phyloP scores from a whole-genome alignment of 2,888 invertebrate species.

The Volucella inanis region DNA sequence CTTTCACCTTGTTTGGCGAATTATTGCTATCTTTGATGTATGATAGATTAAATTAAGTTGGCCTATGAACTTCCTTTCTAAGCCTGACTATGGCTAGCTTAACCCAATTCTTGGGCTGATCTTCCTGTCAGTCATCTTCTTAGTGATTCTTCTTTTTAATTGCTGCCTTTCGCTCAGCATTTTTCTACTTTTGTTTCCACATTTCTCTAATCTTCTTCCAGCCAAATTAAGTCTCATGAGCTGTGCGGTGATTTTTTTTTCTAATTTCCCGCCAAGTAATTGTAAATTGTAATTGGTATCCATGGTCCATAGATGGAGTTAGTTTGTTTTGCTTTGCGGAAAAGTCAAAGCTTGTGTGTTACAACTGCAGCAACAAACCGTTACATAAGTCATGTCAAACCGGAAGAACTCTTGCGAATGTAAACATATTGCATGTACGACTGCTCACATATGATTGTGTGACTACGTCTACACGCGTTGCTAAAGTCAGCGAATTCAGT shows the following conservation, averaged over 20 bases:
- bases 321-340: constrained; percentile 20
- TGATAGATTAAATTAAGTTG: too few species aligned
- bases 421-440: neutral
- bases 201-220: neutral
- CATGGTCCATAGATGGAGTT: constrained; percentile 1
- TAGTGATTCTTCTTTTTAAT: neutral
- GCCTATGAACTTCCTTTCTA: too few species aligned
- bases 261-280: neutral
- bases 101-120: neutral
- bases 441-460: neutral
- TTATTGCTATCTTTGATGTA: neutral
- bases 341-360: neutral
- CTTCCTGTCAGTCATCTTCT: neutral
- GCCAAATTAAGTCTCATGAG: constrained; percentile 13
- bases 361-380: constrained; percentile 8
- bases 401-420: constrained; percentile 42
- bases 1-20: neutral
- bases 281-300: neutral
- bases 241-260: neutral
- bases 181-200: neutral
- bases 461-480: neutral
- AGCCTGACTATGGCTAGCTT: neutral
- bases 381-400: constrained; percentile 42
- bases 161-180: neutral
- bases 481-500: constrained; percentile 15